A percentile compares a stretch with the other conserved stretches of the same genome.
phyloP scores from a whole-genome alignment of 2,113 vertebrate species.

The Meriones unguiculatus region DNA sequence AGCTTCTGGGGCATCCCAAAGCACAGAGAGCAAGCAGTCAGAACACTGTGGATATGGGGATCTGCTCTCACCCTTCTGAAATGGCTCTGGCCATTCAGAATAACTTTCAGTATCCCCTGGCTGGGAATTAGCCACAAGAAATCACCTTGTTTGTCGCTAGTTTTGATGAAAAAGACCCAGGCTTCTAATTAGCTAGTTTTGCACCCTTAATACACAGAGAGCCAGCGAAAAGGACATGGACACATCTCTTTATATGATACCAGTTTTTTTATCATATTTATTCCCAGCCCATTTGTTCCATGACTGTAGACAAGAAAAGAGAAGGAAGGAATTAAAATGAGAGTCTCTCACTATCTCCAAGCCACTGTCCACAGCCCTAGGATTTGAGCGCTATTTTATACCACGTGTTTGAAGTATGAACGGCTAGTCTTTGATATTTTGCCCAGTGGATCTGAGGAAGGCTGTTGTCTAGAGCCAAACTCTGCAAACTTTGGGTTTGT shows the following conservation, averaged over 20 bases:
- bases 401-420: conserved; percentile 83
- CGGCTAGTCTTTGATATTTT: conserved; percentile 86
- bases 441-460: conserved; percentile 83
- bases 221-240: conserved; percentile 65
- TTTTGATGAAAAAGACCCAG: conserved; percentile 63
- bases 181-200: conserved; percentile 76
- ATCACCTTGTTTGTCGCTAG: conserved; percentile 57
- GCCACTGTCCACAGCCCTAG: conserved; percentile 80
- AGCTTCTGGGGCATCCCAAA: not conserved
- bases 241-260: conserved; percentile 56
- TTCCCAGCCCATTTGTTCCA: conserved; percentile 68
- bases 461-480: conserved; percentile 80
- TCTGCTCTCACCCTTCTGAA: conserved; percentile 64
- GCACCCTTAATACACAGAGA: conserved; percentile 64
- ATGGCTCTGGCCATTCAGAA: conserved; percentile 67
- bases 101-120: conserved; percentile 36
- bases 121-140: conserved; percentile 52
- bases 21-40: not conserved
- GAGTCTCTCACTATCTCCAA: conserved; percentile 80
- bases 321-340: conserved; percentile 78
- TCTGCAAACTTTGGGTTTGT: conserved; percentile 87
- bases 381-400: conserved; percentile 84
- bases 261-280: conserved; percentile 74
- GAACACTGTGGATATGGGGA: not conserved
- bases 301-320: conserved; percentile 71